Evolutionary conservation across 2,113 vertebrate genomes (phyloP), one percentile per base, ranked within the genome.

Genomic region (Syrrhaptes paradoxus): DNA sequence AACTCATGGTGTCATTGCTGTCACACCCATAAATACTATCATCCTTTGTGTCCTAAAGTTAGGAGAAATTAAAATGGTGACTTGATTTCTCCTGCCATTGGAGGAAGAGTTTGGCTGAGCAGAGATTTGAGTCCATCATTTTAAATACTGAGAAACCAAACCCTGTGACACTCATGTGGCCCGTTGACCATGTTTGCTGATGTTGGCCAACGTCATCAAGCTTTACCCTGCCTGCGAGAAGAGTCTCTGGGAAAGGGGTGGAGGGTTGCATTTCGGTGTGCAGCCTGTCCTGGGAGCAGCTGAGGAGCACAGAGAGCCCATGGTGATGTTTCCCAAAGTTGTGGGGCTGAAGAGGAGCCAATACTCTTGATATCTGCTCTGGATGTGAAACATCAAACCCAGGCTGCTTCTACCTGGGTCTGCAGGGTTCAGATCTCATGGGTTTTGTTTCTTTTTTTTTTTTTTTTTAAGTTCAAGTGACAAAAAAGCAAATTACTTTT

Each of bases 11-110:
- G 16, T 8, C 13, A 16, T 18, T 80, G 28, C 45, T 70, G 18
- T 29, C 46, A 45, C 43, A 41, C 17, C 34, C 2, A 0, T 46
- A 61, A 48, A 19, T 10, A 4, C 36, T 32, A 1, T 41, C 24
- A 21, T 85, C 36, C 61, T 59, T 41, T 13, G 1, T 75, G 25
- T 28, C 62, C 75, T 79, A 2, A 57, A 65, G n/a, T 13, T 5
- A 46, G 38, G 12, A 84, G 46, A 58, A 78, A 46, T 80, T 15
- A 28, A 89, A 72, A 31, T 2, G 2, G 4, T 31, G 24, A 10
- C 7, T 77, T 58, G 14, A 16, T 81, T 59, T 78, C n/a, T 51
- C 10, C 10, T 74, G 85, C 9, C 11, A 26, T 41, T 38, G 41
- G 41, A 89, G 22, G 22, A 36, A 62, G 32, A 20, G 11, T 29